phyloP scores from a whole-genome alignment of 2,113 vertebrate genomes.

The Gambusia holbrooki region DNA sequence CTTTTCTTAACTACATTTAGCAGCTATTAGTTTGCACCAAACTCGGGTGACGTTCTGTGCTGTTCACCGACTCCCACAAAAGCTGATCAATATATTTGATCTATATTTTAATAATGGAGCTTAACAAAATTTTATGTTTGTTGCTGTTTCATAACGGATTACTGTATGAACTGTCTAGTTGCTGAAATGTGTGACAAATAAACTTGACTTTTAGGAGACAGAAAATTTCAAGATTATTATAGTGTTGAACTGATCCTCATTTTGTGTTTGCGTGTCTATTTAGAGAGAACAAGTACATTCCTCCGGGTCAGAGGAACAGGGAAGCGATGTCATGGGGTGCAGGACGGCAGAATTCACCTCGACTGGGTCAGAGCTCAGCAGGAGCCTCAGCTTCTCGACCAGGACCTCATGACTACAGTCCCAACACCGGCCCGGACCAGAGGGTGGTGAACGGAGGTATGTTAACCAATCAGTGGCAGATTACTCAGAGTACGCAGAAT shows the following conservation, averaged over 20 bases:
- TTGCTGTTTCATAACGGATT: too few relatives aligned
- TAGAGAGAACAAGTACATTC: conserved; percentile 98
- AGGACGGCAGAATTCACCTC: conserved; percentile 92
- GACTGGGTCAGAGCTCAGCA: conserved; percentile 87
- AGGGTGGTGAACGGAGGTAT: conserved; percentile 98
- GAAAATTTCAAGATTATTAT: conserved; percentile 6
- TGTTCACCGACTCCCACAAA: not conserved
- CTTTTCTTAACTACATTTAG: not conserved
- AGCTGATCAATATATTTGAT: too few relatives aligned
- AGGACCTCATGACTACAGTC: conserved; percentile 92
- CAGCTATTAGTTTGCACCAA: not conserved
- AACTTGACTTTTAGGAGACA: too few relatives aligned
- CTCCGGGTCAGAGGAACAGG: conserved; percentile 94
- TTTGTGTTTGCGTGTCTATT: not conserved
- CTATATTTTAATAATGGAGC: too few relatives aligned
- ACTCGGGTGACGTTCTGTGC: not conserved
- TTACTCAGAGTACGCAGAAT: not conserved
- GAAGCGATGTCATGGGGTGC: conserved; percentile 93
- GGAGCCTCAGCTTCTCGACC: conserved; percentile 87
- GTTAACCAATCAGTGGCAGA: conserved; percentile 18
- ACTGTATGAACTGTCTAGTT: too few relatives aligned
- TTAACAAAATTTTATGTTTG: too few relatives aligned
- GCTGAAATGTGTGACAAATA: too few relatives aligned
- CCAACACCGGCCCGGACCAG: conserved; percentile 91
- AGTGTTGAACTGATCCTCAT: conserved; percentile 19